Evolutionary conservation across 1,140 invertebrate genomes (phyloP).

Genomic region (Drosophila orena): DNA sequence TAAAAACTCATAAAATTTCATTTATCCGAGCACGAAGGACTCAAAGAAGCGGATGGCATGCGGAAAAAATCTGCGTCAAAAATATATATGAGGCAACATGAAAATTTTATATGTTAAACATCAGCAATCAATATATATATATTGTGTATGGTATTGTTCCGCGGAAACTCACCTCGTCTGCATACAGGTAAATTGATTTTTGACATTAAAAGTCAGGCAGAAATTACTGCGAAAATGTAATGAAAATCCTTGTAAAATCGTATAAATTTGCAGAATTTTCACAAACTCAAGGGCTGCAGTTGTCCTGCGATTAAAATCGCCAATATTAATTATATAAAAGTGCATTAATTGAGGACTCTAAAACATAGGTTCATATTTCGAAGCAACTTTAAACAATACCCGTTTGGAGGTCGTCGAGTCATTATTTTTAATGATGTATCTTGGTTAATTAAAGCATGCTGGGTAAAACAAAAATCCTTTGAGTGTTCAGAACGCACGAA

Average conservation of each 20-base stretch:
- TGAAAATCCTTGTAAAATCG: constrained; percentile 33
- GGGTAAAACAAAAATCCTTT: neutral
- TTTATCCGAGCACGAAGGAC: constrained; percentile 21
- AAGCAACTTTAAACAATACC: constrained; percentile 13
- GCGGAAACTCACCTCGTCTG: constrained; percentile 7
- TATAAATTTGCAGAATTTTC: no score
- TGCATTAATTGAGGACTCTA: constrained; percentile 1
- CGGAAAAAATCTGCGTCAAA: constrained; percentile 56
- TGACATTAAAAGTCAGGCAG: constrained; percentile 61
- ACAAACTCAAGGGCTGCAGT: constrained; percentile 1
- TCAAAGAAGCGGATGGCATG: constrained; percentile 47
- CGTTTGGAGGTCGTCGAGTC: neutral
- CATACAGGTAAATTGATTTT: constrained; percentile 56
- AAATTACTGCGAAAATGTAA: constrained; percentile 58
- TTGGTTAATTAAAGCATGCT: constrained; percentile 4
- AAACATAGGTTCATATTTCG: constrained; percentile 4
- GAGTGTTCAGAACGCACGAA: neutral
- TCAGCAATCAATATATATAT: constrained; percentile 67
- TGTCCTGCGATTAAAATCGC: neutral
- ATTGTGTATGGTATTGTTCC: constrained; percentile 11
- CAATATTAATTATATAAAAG: constrained; percentile 6
- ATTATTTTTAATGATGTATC: constrained; percentile 8
- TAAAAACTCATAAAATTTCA: constrained; percentile 57
- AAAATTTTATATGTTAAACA: constrained; percentile 70
- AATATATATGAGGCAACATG: constrained; percentile 38